These are phyloP conservation scores for Echinometra lucunter DNA, from an alignment of 53 echinoderm and acorn worm genomes.

Conservation along the genomic window DNA sequence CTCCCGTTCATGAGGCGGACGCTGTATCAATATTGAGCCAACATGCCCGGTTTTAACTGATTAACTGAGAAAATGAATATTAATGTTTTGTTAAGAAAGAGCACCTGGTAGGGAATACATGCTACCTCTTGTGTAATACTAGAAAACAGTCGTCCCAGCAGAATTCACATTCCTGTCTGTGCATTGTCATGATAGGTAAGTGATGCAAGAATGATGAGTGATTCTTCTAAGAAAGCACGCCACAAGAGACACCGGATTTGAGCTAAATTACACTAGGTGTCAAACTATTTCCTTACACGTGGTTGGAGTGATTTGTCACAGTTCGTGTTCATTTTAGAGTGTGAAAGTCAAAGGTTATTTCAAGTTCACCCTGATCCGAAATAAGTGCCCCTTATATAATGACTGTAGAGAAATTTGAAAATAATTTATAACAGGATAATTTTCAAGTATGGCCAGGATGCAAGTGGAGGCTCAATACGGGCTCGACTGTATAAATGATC, in stretches of 20 bases:
- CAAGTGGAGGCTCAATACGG: no score
- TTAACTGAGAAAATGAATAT: not conserved
- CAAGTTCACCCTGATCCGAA: not conserved
- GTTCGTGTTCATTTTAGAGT: no score
- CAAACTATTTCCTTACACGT: conserved; percentile 13
- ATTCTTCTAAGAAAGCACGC: not conserved
- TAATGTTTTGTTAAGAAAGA: not conserved
- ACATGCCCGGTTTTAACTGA: no score
- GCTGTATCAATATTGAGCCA: no score
- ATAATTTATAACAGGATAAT: no score
- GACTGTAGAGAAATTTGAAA: no score
- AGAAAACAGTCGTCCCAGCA: not conserved
- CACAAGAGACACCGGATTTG: conserved; percentile 1
- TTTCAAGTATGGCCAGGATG: no score
- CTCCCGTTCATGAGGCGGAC: no score
- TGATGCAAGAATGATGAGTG: conserved; percentile 6
- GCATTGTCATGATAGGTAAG: not conserved
- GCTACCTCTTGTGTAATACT: not conserved
- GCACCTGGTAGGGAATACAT: not conserved
- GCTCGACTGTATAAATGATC: no score
- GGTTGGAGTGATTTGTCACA: not conserved
- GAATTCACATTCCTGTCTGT: not conserved
- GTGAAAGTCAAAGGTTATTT: not conserved
- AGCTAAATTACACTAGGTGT: not conserved
- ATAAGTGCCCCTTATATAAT: no score